Evolutionary conservation across 1,140 invertebrate genomes (phyloP).

Genomic region (Aphaenogaster ashmeadi): DNA sequence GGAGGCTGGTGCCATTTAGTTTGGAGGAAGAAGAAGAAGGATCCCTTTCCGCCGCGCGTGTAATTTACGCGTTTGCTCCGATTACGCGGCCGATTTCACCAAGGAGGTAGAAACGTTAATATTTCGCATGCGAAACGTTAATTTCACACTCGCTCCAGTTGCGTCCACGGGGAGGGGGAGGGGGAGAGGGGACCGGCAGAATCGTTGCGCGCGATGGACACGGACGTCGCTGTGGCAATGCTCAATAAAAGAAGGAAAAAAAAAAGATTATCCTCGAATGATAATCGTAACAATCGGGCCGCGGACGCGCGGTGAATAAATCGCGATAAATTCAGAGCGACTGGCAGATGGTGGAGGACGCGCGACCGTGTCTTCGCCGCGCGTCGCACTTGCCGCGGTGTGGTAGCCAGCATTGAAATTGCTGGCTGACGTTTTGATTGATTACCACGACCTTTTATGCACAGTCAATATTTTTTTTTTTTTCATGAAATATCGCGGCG

Average conservation of each 20-base stretch:
- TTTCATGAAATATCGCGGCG: background rate
- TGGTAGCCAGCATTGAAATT: background rate
- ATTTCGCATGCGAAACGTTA: background rate
- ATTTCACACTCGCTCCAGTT: background rate
- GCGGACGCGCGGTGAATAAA: background rate
- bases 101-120: background rate
- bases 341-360: constrained; percentile 4
- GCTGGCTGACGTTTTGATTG: background rate
- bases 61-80: background rate
- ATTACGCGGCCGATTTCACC: background rate
- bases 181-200: background rate
- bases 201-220: background rate
- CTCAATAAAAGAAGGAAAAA: background rate
- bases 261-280: background rate
- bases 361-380: background rate
- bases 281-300: background rate
- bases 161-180: background rate
- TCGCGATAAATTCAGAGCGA: constrained; percentile 6
- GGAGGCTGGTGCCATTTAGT: no score
- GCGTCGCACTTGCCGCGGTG: background rate
- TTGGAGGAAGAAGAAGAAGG: no score
- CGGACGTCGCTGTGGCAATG: background rate
- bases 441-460: background rate
- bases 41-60: background rate
- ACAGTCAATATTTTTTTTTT: constrained; percentile 1